phyloP scores from a whole-genome alignment of 2,888 invertebrate genomes.

The Conus canariensis region DNA sequence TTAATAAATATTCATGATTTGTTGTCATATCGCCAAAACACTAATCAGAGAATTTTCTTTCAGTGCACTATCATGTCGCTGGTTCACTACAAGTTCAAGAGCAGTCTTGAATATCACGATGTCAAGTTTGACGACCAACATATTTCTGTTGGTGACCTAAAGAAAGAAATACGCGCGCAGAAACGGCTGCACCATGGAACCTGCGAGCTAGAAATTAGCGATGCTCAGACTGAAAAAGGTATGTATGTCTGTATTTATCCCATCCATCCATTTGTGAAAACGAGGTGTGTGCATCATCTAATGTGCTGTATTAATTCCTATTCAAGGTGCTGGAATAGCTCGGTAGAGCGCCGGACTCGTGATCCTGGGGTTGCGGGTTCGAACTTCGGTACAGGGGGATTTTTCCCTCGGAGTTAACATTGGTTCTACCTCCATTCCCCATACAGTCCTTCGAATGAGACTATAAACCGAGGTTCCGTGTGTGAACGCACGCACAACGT shows the following conservation, averaged over 20 bases:
- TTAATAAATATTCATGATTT: no score
- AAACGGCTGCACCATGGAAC: conserved; percentile 96
- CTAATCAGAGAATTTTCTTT: background rate
- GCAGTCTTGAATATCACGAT: conserved; percentile 96
- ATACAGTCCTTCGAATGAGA: no score
- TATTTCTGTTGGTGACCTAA: conserved; percentile 96
- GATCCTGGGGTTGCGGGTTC: no score
- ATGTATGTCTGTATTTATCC: conserved; percentile 77
- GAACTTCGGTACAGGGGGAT: no score
- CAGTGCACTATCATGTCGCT: conserved; percentile 82
- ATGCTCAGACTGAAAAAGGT: conserved; percentile 98
- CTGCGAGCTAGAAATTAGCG: conserved; percentile 96
- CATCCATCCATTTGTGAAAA: background rate
- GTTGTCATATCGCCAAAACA: background rate
- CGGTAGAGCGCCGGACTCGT: no score
- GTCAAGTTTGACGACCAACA: conserved; percentile 98
- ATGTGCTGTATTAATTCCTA: no score
- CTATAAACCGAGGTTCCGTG: no score
- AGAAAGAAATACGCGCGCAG: conserved; percentile 95
- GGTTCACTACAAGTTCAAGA: conserved; percentile 99
- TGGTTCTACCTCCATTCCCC: no score
- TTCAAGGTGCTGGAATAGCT: no score
- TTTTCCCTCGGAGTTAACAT: no score
- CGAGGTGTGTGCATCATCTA: background rate
- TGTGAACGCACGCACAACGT: no score